A percentile compares a stretch with the other conserved stretches of the same genome.
phyloP scores from a whole-genome alignment of 2,113 vertebrate genomes.

The Hucho hucho region DNA sequence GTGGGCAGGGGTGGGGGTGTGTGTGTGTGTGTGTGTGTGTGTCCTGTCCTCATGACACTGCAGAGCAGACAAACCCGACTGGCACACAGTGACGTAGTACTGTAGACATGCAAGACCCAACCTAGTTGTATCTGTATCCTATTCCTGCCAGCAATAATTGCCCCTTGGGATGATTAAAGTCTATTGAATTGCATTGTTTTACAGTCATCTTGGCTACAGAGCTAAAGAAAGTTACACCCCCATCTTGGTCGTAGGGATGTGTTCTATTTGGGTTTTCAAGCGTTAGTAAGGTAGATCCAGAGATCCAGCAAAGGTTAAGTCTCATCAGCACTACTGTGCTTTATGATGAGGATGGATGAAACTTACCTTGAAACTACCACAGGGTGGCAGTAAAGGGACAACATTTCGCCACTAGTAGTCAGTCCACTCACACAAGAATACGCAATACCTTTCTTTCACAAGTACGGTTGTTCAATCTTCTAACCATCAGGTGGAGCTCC shows the following conservation, averaged over 20 bases:
- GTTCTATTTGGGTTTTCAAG: no score
- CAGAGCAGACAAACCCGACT: not conserved
- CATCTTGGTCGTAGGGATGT: no score
- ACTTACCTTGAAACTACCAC: conserved; percentile 7
- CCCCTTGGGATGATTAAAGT: no score
- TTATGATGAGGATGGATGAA: not conserved
- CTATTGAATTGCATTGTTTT: no score
- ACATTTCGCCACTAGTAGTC: not conserved
- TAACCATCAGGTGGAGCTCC: conserved; percentile 52
- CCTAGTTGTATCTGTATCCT: no score
- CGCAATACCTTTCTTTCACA: not conserved
- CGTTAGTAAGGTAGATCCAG: not conserved
- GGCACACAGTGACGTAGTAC: no score
- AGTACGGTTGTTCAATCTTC: not conserved
- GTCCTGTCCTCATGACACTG: not conserved
- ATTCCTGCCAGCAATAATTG: no score
- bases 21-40: no score
- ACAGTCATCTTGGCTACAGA: no score
- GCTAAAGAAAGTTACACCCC: no score
- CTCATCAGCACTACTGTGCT: not conserved
- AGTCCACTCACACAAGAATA: not conserved
- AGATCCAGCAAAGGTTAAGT: not conserved
- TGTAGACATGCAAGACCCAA: no score
- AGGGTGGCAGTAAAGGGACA: conserved; percentile 25
- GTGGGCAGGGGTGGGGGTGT: not conserved